Percentiles rank a stretch among this genome's conserved stretches.
These are phyloP conservation scores for Siniperca chuatsi DNA, from an alignment of 2,113 vertebrate species.

Conservation along the genomic window DNA sequence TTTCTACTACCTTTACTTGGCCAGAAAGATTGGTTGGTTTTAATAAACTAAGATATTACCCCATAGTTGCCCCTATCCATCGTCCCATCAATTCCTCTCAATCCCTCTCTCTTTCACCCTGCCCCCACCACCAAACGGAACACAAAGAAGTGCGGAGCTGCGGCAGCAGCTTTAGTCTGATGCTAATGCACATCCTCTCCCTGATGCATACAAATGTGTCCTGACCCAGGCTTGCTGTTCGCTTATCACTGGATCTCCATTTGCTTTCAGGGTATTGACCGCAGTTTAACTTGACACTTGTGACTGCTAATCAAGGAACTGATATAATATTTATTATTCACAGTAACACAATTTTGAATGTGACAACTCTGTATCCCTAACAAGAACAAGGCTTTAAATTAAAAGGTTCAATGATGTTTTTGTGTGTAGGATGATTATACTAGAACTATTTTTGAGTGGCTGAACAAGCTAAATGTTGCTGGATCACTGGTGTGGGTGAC, in stretches of 20 bases:
- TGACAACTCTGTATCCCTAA: slow-evolving; percentile 18
- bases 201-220: slow-evolving; percentile 85
- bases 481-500: slow-evolving; percentile 78
- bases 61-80: slow-evolving; percentile 45
- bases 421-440: slow-evolving; percentile 42
- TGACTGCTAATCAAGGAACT: slow-evolving; percentile 41
- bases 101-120: slow-evolving; percentile 70
- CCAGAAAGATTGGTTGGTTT: slow-evolving; percentile 50
- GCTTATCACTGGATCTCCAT: slow-evolving; percentile 77
- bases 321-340: slow-evolving; percentile 36
- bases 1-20: slow-evolving; percentile 31
- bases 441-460: slow-evolving; percentile 57
- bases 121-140: slow-evolving; percentile 76
- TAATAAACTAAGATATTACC: slow-evolving; percentile 60
- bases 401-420: slow-evolving; percentile 36
- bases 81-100: slow-evolving; percentile 61
- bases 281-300: slow-evolving; percentile 71
- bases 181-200: slow-evolving; percentile 85
- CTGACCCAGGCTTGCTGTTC: slow-evolving; percentile 75
- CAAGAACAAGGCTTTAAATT: slow-evolving; percentile 21
- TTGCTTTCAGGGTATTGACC: slow-evolving; percentile 71
- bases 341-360: slow-evolving; percentile 32
- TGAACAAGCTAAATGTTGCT: slow-evolving; percentile 72
- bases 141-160: slow-evolving; percentile 80
- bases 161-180: slow-evolving; percentile 81